These are phyloP conservation scores for Ceryle rudis DNA, from an alignment of 2,797 vertebrate species.

Conservation along the genomic window DNA sequence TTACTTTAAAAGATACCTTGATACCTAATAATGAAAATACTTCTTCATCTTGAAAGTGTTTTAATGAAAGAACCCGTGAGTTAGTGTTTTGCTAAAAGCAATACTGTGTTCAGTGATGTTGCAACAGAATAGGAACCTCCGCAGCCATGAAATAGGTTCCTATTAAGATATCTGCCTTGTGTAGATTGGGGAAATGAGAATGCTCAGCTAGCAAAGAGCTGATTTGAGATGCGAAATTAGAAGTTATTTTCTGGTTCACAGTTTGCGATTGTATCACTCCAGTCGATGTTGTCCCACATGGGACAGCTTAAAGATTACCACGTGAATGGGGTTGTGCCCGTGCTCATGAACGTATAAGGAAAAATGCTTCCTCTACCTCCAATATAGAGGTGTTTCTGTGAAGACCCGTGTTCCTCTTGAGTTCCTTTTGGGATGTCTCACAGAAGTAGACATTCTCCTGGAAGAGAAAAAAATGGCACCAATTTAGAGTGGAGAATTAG, in stretches of 20 bases:
- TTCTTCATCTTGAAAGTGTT: neutral
- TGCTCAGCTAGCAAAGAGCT: neutral
- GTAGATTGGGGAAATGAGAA: neutral
- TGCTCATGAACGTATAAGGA: neutral
- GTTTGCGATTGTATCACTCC: neutral
- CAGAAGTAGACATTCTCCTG: neutral
- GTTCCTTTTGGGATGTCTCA: neutral
- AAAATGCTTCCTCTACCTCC: neutral
- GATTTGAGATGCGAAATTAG: neutral
- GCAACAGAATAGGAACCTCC: neutral
- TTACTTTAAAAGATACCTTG: neutral
- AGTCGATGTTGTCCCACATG: neutral
- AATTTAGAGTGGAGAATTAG: neutral
- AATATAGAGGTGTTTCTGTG: neutral
- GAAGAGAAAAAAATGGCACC: neutral
- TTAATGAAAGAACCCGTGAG: neutral
- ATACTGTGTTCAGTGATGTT: neutral
- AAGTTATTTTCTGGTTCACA: slow-evolving; percentile 19
- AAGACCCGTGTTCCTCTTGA: neutral
- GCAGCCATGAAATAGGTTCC: neutral
- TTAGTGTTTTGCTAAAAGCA: neutral
- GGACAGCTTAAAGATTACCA: neutral
- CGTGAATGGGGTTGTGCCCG: neutral
- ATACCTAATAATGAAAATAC: neutral
- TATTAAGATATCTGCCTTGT: neutral